Percentiles rank a stretch among this genome's conserved stretches.
phyloP scores from a whole-genome alignment of 2,113 vertebrate genomes.

The Phoenicopterus ruber region DNA sequence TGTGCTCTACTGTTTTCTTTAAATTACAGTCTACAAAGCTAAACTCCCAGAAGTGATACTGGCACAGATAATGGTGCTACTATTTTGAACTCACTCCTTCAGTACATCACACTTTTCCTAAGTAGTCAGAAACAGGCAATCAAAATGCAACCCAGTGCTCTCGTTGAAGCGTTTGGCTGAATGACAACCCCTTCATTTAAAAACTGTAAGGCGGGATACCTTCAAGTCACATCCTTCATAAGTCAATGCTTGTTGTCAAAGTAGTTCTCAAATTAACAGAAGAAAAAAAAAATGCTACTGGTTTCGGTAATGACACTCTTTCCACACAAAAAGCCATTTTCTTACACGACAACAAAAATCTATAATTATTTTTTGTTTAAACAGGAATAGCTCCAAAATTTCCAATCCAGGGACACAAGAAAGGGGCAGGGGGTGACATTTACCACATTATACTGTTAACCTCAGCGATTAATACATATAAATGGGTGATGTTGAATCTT shows the following conservation, averaged over 20 bases:
- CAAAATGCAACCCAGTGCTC: neutral
- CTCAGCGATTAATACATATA: neutral
- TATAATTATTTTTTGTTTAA: neutral
- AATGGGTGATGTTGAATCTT: neutral
- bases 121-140: neutral
- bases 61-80: neutral
- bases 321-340: neutral
- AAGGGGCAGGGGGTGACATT: neutral
- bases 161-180: neutral
- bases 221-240: neutral
- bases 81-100: neutral
- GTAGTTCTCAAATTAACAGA: neutral
- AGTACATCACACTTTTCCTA: neutral
- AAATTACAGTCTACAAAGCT: neutral
- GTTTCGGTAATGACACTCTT: neutral
- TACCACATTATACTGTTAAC: neutral
- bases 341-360: neutral
- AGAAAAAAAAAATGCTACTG: neutral
- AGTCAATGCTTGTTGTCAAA: neutral
- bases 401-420: neutral
- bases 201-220: neutral
- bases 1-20: neutral
- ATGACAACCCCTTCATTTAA: neutral
- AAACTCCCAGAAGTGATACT: neutral
- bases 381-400: neutral